phyloP scores from a whole-genome alignment of 92 coral and sea anemone species.

The Epizoanthus fatuus region DNA sequence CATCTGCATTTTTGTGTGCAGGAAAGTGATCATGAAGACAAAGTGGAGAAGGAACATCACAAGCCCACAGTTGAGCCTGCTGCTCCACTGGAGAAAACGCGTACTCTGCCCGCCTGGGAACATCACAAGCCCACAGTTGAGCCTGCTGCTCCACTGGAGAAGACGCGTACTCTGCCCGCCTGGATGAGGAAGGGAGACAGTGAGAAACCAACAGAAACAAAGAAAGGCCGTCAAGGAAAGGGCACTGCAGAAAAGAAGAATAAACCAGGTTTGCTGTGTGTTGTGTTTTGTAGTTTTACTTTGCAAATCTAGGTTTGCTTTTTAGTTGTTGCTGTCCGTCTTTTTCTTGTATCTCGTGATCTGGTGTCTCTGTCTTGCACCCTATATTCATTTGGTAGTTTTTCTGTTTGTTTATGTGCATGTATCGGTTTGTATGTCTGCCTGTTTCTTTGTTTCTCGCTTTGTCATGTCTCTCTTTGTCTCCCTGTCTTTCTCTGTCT shows the following conservation, averaged over 20 bases:
- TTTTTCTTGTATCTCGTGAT: too few relatives aligned
- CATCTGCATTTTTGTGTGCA: not conserved
- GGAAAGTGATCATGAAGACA: not conserved
- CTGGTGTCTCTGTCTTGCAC: too few relatives aligned
- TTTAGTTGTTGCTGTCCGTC: too few relatives aligned
- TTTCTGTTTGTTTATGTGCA: too few relatives aligned
- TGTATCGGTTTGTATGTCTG: too few relatives aligned
- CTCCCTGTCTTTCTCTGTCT: too few relatives aligned
- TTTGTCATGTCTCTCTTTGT: too few relatives aligned
- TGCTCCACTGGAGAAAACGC: slow-evolving; percentile 72
- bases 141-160: slow-evolving; percentile 72
- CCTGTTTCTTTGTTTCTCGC: too few relatives aligned
- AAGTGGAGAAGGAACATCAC: not conserved
- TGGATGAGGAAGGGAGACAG: slow-evolving; percentile 77
- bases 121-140: slow-evolving; percentile 47
- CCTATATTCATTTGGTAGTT: too few relatives aligned
- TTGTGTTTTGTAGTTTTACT: too few relatives aligned
- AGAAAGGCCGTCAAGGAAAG: not conserved
- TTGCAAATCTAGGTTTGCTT: too few relatives aligned
- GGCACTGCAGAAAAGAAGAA: not conserved
- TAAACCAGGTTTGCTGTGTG: slow-evolving; percentile 1
- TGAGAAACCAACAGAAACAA: slow-evolving; percentile 3
- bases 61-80: slow-evolving; percentile 67
- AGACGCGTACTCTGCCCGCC: slow-evolving; percentile 86
- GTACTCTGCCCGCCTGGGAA: too few relatives aligned